phyloP scores from a whole-genome alignment of 2,113 vertebrate genomes.

The Tachuris rubrigastra region DNA sequence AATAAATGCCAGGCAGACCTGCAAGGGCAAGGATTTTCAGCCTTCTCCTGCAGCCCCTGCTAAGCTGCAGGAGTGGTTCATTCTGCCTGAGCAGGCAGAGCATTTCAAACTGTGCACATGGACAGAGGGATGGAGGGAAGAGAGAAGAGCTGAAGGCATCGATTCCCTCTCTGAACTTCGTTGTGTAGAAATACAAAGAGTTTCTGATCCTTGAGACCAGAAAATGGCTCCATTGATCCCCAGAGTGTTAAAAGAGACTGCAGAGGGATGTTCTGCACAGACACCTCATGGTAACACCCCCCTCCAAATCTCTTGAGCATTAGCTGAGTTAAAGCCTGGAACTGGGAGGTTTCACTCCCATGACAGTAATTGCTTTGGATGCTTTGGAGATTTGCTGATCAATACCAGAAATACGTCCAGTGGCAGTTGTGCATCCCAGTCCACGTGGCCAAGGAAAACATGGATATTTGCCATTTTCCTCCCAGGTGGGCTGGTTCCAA shows the following conservation, averaged over 20 bases:
- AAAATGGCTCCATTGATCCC: no score
- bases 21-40: background rate
- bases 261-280: accelerated
- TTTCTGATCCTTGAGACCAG: background rate
- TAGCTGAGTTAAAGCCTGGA: background rate
- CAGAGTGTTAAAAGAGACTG: accelerated
- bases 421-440: accelerated
- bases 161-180: background rate
- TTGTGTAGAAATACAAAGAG: background rate
- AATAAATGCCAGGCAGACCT: background rate
- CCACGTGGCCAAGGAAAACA: accelerated
- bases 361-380: no score
- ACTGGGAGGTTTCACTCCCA: background rate
- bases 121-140: background rate
- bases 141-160: background rate
- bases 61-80: background rate
- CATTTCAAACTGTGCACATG: background rate
- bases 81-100: background rate
- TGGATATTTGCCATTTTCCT: background rate
- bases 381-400: background rate
- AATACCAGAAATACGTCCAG: accelerated
- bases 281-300: accelerated
- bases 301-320: accelerated
- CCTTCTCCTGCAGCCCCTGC: background rate
- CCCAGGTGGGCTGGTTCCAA: background rate